Evolutionary conservation across 2,888 invertebrate species (phyloP).

Genomic region (Alloscopus bannaensis): DNA sequence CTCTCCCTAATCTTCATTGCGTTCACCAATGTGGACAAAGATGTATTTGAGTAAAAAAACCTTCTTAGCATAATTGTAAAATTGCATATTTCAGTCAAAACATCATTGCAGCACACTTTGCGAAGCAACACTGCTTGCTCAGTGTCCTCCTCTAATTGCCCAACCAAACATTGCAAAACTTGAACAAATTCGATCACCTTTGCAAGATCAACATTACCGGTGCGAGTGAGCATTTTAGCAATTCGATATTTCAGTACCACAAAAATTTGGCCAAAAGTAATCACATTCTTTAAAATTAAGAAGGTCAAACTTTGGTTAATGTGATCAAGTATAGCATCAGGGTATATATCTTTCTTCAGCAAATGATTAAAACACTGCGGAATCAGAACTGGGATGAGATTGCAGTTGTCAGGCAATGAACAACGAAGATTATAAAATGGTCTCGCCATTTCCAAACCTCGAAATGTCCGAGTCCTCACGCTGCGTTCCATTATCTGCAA

Average conservation of each 20-base stretch:
- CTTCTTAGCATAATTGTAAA: conserved; percentile 24
- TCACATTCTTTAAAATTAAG: conserved; percentile 7
- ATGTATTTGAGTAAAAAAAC: conserved; percentile 31
- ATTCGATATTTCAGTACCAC: conserved; percentile 14
- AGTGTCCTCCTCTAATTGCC: too few relatives aligned
- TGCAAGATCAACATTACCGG: not conserved
- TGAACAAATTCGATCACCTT: conserved; percentile 1
- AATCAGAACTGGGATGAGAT: conserved; percentile 8
- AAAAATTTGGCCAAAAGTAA: not conserved
- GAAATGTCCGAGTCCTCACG: conserved; percentile 45
- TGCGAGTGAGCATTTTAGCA: too few relatives aligned
- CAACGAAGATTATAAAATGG: conserved; percentile 29
- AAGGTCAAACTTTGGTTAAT: not conserved
- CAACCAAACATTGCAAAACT: too few relatives aligned
- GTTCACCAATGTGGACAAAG: conserved; percentile 2
- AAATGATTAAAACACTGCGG: conserved; percentile 25
- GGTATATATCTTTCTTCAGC: conserved; percentile 8
- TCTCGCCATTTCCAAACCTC: conserved; percentile 37
- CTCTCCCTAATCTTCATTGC: conserved; percentile 19
- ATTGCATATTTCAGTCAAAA: too few relatives aligned
- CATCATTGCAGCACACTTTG: too few relatives aligned
- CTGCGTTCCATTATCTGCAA: conserved; percentile 47
- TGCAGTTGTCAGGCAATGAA: not conserved
- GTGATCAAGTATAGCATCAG: conserved; percentile 15
- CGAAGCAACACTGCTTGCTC: too few relatives aligned